These are phyloP conservation scores for Nasonia giraulti DNA, from an alignment of 1,140 invertebrate species.

Conservation along the genomic window DNA sequence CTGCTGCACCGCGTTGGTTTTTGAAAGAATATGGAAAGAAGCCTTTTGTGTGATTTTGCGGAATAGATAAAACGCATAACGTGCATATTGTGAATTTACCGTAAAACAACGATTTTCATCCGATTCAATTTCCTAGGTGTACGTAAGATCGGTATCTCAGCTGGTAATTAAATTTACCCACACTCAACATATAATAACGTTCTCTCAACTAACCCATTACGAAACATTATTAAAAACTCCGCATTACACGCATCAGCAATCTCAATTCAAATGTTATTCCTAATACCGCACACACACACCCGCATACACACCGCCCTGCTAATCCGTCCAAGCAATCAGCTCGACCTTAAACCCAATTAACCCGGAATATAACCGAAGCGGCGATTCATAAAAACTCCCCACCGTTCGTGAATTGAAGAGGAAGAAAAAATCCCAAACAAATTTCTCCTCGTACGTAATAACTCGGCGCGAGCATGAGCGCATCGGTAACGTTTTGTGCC, in stretches of 20 bases:
- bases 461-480: conserved; percentile 4
- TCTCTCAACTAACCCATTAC: not conserved
- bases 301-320: not conserved
- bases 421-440: not conserved
- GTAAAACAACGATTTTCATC: not conserved
- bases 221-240: not conserved
- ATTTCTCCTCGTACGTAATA: conserved; percentile 19
- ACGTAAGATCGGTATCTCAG: not conserved
- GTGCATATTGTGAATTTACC: too few species aligned
- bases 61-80: too few species aligned
- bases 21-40: not conserved
- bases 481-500: conserved; percentile 1
- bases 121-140: not conserved
- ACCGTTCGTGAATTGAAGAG: not conserved
- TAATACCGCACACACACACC: not conserved
- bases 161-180: not conserved
- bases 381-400: not conserved
- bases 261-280: not conserved
- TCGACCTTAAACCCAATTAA: conserved; percentile 17
- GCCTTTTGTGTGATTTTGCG: too few species aligned
- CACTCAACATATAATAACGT: not conserved
- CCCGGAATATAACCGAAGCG: not conserved
- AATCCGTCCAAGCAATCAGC: conserved; percentile 4
- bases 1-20: not conserved
- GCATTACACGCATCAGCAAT: not conserved